Conservation (phyloP, 2,113 vertebrate species). For the Orientallactaga bullata region DNA sequence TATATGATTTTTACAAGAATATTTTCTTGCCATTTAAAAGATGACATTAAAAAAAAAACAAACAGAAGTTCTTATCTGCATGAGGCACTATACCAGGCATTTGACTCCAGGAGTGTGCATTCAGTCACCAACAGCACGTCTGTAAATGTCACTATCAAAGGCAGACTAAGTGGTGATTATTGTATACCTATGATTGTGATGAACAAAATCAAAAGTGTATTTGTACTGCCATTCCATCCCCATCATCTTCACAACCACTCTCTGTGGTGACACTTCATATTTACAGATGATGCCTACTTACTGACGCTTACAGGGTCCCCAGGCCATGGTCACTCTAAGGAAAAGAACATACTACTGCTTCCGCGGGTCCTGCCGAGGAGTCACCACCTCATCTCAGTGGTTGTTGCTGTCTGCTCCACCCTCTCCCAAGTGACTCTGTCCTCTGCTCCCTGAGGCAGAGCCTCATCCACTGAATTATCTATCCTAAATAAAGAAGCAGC, state of each 20-base stretch:
- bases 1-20: not conserved
- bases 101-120: not conserved
- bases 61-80: not conserved
- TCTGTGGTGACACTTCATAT: not conserved
- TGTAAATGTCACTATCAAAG: not conserved
- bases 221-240: not conserved
- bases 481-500: not conserved
- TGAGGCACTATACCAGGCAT: not conserved
- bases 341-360: not conserved
- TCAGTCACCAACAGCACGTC: not conserved
- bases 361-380: too few relatives aligned
- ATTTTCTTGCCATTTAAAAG: constrained; percentile 42
- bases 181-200: not conserved
- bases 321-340: not conserved
- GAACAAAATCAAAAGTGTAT: constrained; percentile 1
- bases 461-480: not conserved
- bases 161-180: not conserved
- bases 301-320: not conserved
- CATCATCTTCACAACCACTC: not conserved
- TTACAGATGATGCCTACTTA: not conserved
- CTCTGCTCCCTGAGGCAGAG: not conserved
- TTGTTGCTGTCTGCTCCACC: not conserved
- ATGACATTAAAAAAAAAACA: not conserved
- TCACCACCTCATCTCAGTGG: not conserved
- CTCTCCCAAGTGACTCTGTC: not conserved